Evolutionary conservation across 2,797 vertebrate species (phyloP).

Genomic region (Sebastes cheni): DNA sequence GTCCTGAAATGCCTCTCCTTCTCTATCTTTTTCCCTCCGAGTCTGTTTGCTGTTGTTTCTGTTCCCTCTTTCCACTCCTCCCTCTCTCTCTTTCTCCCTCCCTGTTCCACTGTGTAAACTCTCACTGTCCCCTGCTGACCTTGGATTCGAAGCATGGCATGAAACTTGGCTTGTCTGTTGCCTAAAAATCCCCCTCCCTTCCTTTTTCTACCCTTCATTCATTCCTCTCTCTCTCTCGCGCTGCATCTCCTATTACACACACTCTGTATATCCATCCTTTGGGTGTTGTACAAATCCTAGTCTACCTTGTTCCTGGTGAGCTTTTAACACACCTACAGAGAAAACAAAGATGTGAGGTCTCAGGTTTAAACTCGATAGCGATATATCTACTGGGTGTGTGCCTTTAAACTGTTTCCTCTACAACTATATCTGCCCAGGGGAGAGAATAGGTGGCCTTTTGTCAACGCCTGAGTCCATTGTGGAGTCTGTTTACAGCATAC

Average conservation of each 20-base stretch:
- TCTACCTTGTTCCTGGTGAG: constrained; percentile 32
- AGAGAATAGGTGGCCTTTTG: constrained; percentile 17
- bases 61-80: constrained; percentile 52
- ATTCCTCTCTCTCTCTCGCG: neutral
- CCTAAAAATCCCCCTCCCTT: constrained; percentile 17
- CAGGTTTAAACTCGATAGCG: constrained; percentile 16
- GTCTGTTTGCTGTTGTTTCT: constrained; percentile 66
- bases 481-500: constrained; percentile 38
- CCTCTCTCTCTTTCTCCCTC: constrained; percentile 45
- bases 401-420: neutral
- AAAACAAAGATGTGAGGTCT: constrained; percentile 49
- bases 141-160: constrained; percentile 65
- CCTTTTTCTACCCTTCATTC: constrained; percentile 1
- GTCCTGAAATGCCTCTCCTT: constrained; percentile 37
- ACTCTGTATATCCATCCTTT: constrained; percentile 8
- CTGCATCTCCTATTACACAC: constrained; percentile 52
- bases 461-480: constrained; percentile 9
- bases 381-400: constrained; percentile 8
- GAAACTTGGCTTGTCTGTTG: constrained; percentile 58
- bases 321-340: constrained; percentile 11
- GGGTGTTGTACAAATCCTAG: neutral
- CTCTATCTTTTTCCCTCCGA: constrained; percentile 48
- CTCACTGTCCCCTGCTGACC: constrained; percentile 69
- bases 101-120: constrained; percentile 63
- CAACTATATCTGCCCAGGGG: neutral